Conservation (phyloP, 1,140 invertebrate genomes). For the Micrasema longulum region DNA sequence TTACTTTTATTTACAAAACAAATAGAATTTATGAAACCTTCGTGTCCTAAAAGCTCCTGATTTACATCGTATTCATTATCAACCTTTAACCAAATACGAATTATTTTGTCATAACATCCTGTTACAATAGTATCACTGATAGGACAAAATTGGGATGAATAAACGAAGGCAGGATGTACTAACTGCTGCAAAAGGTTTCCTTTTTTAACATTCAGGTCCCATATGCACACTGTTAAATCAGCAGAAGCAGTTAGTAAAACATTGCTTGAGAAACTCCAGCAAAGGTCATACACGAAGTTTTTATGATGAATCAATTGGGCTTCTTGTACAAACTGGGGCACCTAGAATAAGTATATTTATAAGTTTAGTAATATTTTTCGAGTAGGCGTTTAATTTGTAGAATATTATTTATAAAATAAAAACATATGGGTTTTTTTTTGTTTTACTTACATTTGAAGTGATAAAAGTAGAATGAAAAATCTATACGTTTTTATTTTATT, state of each 20-base stretch:
- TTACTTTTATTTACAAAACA: slow-evolving; percentile 54
- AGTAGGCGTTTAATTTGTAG: too few relatives aligned
- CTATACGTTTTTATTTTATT: too few relatives aligned
- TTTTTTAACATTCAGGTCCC: slow-evolving; percentile 50
- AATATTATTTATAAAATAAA: too few relatives aligned
- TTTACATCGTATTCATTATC: slow-evolving; percentile 48
- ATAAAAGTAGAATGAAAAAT: too few relatives aligned
- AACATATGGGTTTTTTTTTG: too few relatives aligned
- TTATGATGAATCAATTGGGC: slow-evolving; percentile 55
- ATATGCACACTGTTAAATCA: slow-evolving; percentile 56
- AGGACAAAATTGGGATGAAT: slow-evolving; percentile 54
- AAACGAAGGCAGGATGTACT: slow-evolving; percentile 58
- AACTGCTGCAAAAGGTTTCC: slow-evolving; percentile 54
- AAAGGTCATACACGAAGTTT: slow-evolving; percentile 57
- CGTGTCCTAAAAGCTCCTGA: slow-evolving; percentile 57
- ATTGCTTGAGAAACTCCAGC: slow-evolving; percentile 54
- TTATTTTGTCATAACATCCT: slow-evolving; percentile 57
- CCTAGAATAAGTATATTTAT: too few relatives aligned
- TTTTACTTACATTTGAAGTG: too few relatives aligned
- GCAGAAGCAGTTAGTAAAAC: slow-evolving; percentile 56
- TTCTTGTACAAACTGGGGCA: slow-evolving; percentile 54
- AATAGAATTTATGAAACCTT: slow-evolving; percentile 57
- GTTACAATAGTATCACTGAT: slow-evolving; percentile 55
- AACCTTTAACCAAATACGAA: slow-evolving; percentile 56
- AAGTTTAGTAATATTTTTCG: too few relatives aligned